phyloP scores from a whole-genome alignment of 2,797 vertebrate genomes.

The Pseudotriccus pelzelni region DNA sequence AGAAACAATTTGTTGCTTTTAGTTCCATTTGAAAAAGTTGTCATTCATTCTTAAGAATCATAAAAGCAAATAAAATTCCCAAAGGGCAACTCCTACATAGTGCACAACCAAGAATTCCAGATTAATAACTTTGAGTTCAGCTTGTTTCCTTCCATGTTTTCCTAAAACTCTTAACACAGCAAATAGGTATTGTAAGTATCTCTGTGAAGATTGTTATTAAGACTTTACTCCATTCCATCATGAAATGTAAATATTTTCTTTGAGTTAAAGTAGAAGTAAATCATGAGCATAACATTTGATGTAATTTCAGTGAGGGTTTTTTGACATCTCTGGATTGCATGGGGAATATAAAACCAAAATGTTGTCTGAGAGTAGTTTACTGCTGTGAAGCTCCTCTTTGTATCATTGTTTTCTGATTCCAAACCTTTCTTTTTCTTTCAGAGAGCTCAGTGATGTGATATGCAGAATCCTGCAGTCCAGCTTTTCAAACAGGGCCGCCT shows the following conservation, averaged over 20 bases:
- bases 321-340: background rate
- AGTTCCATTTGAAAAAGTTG: background rate
- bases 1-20: background rate
- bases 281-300: background rate
- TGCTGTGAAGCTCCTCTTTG: background rate
- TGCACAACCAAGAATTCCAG: background rate
- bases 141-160: background rate
- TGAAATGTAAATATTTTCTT: conserved; percentile 17
- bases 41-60: background rate
- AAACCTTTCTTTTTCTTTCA: background rate
- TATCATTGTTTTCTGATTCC: background rate
- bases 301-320: background rate
- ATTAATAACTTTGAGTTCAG: background rate
- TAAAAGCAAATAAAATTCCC: background rate
- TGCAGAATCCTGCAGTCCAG: background rate
- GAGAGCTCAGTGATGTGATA: background rate
- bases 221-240: background rate
- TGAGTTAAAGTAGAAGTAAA: conserved; percentile 3
- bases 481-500: background rate
- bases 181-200: background rate
- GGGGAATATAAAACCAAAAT: background rate
- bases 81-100: background rate
- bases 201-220: conserved; percentile 25
- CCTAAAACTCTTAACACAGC: background rate
- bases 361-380: background rate